Percentiles rank a stretch among this genome's conserved stretches.
These are phyloP conservation scores for Caranx ignobilis DNA, from an alignment of 2,113 vertebrate species.

Conservation along the genomic window DNA sequence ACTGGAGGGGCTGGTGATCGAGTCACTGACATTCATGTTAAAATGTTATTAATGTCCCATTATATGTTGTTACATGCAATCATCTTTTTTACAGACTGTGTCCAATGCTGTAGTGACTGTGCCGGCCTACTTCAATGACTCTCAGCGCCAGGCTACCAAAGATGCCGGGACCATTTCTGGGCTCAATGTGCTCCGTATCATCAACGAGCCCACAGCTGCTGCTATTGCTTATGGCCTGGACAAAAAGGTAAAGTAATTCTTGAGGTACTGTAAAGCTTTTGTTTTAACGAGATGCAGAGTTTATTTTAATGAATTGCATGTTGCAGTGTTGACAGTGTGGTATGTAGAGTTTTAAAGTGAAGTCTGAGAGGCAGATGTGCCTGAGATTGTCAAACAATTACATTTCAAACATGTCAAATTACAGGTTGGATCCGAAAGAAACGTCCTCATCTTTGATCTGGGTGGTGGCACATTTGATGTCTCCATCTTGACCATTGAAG, in stretches of 20 bases:
- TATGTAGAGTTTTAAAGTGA: neutral
- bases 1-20: too few species aligned
- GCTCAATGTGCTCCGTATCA: conserved; percentile 84
- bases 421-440: conserved; percentile 85
- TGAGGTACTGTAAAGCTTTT: neutral
- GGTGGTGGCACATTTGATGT: conserved; percentile 93
- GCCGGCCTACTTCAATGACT: conserved; percentile 86
- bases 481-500: conserved; percentile 82
- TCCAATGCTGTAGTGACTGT: conserved; percentile 83
- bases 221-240: conserved; percentile 86
- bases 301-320: too few species aligned
- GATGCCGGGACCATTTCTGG: conserved; percentile 85
- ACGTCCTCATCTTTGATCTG: conserved; percentile 93
- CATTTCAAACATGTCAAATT: neutral
- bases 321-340: too few species aligned
- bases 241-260: conserved; percentile 75
- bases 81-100: conserved; percentile 58
- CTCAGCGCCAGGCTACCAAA: conserved; percentile 85
- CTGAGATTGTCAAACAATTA: neutral
- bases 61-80: neutral
- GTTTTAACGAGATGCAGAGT: neutral
- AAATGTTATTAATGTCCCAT: neutral
- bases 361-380: neutral
- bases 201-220: conserved; percentile 85
- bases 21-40: neutral